Percentiles rank a stretch among this genome's conserved stretches.
Evolutionary conservation across 2,113 vertebrate species (phyloP).

Genomic region (Gulo gulo): DNA sequence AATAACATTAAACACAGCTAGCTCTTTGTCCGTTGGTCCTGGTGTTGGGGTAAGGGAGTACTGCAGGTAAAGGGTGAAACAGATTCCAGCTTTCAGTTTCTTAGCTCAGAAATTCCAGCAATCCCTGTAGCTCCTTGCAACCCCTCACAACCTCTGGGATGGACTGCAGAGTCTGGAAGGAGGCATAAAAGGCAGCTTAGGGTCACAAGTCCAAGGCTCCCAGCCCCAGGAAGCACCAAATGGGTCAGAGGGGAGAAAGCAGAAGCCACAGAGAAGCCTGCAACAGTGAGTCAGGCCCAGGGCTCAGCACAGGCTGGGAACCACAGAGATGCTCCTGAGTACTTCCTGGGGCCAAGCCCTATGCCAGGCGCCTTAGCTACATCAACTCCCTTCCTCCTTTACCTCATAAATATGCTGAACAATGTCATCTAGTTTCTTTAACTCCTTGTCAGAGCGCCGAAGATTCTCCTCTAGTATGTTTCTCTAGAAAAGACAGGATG

Average conservation of each 20-base stretch:
- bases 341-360: neutral
- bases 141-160: conserved; percentile 63
- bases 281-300: neutral
- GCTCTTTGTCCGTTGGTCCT: conserved; percentile 29
- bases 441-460: conserved; percentile 86
- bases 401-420: conserved; percentile 88
- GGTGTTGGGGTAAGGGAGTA: neutral
- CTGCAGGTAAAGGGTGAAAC: neutral
- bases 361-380: neutral
- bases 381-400: conserved; percentile 29
- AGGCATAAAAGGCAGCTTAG: conserved; percentile 28
- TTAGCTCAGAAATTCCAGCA: conserved; percentile 76
- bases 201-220: neutral
- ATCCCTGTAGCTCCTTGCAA: conserved; percentile 72
- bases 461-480: conserved; percentile 87
- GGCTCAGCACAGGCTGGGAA: neutral
- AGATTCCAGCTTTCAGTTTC: conserved; percentile 32
- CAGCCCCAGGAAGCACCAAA: neutral
- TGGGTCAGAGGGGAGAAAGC: neutral
- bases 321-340: neutral
- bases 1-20: conserved; percentile 52
- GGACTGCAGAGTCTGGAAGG: conserved; percentile 71
- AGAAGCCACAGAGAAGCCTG: neutral
- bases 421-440: conserved; percentile 86
- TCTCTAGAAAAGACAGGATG: conserved; percentile 81